Percentiles rank a stretch among this genome's conserved stretches.
phyloP scores from a whole-genome alignment of 2,888 invertebrate species.

The Tinea pellionella region DNA sequence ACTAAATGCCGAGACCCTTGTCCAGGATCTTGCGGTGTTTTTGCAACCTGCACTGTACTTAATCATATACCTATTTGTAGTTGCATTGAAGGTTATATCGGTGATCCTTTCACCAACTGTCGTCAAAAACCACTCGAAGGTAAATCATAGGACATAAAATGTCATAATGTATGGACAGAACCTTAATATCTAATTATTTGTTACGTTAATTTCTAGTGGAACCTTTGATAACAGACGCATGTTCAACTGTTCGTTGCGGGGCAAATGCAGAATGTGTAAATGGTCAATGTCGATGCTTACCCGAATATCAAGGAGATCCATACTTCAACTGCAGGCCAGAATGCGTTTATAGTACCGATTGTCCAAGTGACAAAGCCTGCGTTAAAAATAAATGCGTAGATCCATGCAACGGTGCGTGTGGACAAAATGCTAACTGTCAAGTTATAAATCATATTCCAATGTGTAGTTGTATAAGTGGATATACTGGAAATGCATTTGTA shows the following conservation, averaged over 20 bases:
- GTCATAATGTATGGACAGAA: not conserved
- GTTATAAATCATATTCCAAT: conserved; percentile 76
- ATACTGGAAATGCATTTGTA: conserved; percentile 69
- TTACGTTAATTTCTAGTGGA: conserved; percentile 35
- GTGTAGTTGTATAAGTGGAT: conserved; percentile 74
- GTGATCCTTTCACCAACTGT: conserved; percentile 78
- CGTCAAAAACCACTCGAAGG: conserved; percentile 63
- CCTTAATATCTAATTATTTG: not conserved
- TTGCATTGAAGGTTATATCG: conserved; percentile 77
- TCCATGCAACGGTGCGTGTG: conserved; percentile 80
- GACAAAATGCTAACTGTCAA: conserved; percentile 69
- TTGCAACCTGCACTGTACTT: conserved; percentile 72
- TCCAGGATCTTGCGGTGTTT: conserved; percentile 78
- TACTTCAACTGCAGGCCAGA: conserved; percentile 81
- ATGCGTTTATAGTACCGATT: conserved; percentile 81
- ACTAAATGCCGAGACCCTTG: conserved; percentile 83
- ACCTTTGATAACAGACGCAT: conserved; percentile 66
- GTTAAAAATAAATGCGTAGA: conserved; percentile 79
- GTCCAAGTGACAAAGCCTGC: conserved; percentile 76
- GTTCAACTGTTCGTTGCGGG: conserved; percentile 78
- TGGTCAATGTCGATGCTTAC: conserved; percentile 77
- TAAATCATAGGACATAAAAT: conserved; percentile 27
- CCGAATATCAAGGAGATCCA: conserved; percentile 81
- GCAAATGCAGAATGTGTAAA: conserved; percentile 74
- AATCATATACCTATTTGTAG: conserved; percentile 83